Conservation (phyloP, 2,113 vertebrate species). For the Epinephelus moara region DNA sequence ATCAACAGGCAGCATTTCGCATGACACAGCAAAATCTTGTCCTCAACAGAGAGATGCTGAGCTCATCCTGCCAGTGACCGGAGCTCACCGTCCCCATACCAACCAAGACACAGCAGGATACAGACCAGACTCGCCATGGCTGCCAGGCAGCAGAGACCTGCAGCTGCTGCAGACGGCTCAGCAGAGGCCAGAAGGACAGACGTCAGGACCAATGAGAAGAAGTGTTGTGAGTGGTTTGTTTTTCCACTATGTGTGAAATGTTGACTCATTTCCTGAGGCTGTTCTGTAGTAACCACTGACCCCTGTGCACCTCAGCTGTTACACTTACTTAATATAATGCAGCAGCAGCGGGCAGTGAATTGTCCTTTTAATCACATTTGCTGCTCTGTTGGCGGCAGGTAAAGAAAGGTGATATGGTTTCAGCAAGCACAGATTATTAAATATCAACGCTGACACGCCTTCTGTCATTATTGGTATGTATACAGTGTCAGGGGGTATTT, state of each 20-base stretch:
- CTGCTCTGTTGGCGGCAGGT: neutral
- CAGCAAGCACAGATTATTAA: conserved; percentile 10
- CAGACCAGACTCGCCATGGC: conserved; percentile 54
- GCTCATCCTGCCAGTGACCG: conserved; percentile 33
- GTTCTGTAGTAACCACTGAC: conserved; percentile 2
- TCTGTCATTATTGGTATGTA: neutral
- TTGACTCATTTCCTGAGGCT: neutral
- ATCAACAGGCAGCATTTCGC: neutral
- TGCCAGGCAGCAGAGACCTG: conserved; percentile 50
- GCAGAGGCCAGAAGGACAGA: conserved; percentile 69
- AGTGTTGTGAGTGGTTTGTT: conserved; percentile 83
- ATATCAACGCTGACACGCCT: conserved; percentile 30
- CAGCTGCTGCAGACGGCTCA: conserved; percentile 32
- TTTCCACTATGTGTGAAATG: neutral
- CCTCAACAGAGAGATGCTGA: conserved; percentile 47
- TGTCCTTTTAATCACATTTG: neutral
- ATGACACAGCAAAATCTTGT: neutral
- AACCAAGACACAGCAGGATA: neutral
- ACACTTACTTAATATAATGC: neutral
- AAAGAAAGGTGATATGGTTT: conserved; percentile 12
- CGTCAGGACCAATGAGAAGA: conserved; percentile 78
- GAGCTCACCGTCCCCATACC: neutral
- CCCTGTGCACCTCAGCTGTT: neutral
- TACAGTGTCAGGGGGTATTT: conserved; percentile 17
- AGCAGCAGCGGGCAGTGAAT: neutral